Percentiles rank a stretch among this genome's conserved stretches.
These are phyloP conservation scores for Engystomops pustulosus DNA, from an alignment of 2,113 vertebrate genomes.

Conservation along the genomic window DNA sequence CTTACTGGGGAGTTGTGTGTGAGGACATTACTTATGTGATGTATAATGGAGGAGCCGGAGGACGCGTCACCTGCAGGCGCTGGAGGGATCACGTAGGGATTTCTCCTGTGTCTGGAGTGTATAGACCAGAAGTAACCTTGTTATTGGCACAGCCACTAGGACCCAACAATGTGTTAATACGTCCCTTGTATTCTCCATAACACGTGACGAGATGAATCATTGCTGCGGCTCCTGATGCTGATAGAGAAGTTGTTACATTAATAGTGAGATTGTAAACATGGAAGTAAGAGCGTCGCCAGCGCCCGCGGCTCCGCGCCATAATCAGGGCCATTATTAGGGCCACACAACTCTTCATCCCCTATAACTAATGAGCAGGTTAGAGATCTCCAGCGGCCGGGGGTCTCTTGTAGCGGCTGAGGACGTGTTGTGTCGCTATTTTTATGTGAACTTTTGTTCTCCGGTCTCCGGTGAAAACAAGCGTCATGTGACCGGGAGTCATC, in stretches of 20 bases:
- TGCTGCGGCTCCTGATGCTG: too few species aligned
- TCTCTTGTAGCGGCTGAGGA: not conserved
- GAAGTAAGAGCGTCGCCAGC: not conserved
- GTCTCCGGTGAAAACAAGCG: conserved; percentile 34
- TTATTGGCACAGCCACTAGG: too few species aligned
- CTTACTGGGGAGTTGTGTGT: too few species aligned
- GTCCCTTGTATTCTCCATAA: too few species aligned
- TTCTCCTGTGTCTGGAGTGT: too few species aligned
- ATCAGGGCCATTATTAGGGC: not conserved
- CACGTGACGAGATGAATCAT: too few species aligned
- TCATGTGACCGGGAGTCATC: conserved; percentile 49
- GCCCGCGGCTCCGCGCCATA: not conserved
- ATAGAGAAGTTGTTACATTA: not conserved
- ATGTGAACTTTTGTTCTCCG: conserved; percentile 53
- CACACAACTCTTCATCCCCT: not conserved
- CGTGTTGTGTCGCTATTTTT: conserved; percentile 46
- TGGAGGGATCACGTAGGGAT: too few species aligned
- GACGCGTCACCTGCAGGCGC: too few species aligned
- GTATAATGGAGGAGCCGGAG: too few species aligned
- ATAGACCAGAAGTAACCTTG: too few species aligned
- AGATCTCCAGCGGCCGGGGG: not conserved
- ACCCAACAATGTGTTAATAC: too few species aligned
- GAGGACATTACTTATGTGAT: too few species aligned
- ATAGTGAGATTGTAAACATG: not conserved
- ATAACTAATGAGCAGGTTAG: not conserved